Conservation (phyloP, 2,113 vertebrate genomes). For the Falco punctatus region DNA sequence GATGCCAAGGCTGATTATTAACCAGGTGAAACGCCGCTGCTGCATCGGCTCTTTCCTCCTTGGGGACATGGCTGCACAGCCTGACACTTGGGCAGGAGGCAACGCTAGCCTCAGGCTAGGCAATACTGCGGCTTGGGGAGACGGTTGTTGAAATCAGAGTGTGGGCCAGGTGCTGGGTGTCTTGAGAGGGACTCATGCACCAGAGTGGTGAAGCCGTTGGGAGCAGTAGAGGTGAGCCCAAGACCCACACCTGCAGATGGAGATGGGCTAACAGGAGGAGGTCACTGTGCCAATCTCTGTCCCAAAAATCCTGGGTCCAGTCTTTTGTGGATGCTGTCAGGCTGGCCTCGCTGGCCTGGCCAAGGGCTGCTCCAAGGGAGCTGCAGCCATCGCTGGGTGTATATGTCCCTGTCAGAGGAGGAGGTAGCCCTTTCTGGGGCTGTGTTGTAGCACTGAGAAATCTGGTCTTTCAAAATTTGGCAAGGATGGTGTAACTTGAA, state of each 20-base stretch:
- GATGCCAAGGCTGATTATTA: slow-evolving; percentile 38
- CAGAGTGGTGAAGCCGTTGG: background rate
- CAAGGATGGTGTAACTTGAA: background rate
- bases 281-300: background rate
- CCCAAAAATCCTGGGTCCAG: background rate
- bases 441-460: background rate
- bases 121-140: background rate
- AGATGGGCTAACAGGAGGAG: background rate
- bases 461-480: background rate
- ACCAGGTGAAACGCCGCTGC: background rate
- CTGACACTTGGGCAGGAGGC: background rate
- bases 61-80: background rate
- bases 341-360: background rate
- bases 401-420: background rate
- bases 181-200: background rate
- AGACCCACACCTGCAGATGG: background rate
- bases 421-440: background rate
- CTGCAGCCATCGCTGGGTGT: background rate
- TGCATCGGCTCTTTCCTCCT: background rate
- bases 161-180: background rate
- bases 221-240: rapidly evolving
- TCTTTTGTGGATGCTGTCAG: background rate
- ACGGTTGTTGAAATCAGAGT: background rate
- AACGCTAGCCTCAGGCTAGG: background rate
- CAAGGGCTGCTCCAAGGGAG: background rate